Base-by-base conservation (phyloP, 2,797 vertebrate genomes). In the Helarctos malayanus region DNA sequence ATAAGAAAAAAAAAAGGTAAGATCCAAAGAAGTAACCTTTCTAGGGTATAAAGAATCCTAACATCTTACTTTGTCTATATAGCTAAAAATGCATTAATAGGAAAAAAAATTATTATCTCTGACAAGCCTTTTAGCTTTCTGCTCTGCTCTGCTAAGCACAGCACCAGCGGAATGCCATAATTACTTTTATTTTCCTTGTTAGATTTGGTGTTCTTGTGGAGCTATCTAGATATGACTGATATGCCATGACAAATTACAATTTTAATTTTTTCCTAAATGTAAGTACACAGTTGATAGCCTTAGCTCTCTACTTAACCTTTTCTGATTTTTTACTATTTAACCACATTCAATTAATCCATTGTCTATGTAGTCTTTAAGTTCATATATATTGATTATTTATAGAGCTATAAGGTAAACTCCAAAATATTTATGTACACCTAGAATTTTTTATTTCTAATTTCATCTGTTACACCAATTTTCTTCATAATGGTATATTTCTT, bases 381-480 rank as follows among this genome's bases (percentile, higher is more conserved):
- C 35, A 73, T n/a, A 68, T 19, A 38, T 47, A 54, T 45, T 90
- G 7, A 1, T 80, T 78, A 45, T 63, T 89, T 86, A 80, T 14
- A 35, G 7, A 86, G 4, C 38, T 59, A 57, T 38, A 78, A 5
- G 71, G 1, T 76, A 84, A 80, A 13, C 2, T 13, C 18, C 23
- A 38, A 69, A 85, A 71, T 35, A 78, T 59, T 94, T 81, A 47
- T 81, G 29, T 32, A 89, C 0, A 45, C 38, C 32, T 63, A 91
- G 41, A 92, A 27, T 29, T 76, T 92, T 49, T 71, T 5, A 81
- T 86, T 92, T 86, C 2, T 91, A 56, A 59, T 79, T 95, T 89
- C 2, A 82, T 65, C 3, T 84, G 7, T n/a, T 81, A 41, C 0
- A 89, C 59, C 10, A 19, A 16, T 73, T 79, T 92, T 84, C 13